Evolutionary conservation across 2,888 invertebrate species (phyloP).

Genomic region (Beris chalybata): DNA sequence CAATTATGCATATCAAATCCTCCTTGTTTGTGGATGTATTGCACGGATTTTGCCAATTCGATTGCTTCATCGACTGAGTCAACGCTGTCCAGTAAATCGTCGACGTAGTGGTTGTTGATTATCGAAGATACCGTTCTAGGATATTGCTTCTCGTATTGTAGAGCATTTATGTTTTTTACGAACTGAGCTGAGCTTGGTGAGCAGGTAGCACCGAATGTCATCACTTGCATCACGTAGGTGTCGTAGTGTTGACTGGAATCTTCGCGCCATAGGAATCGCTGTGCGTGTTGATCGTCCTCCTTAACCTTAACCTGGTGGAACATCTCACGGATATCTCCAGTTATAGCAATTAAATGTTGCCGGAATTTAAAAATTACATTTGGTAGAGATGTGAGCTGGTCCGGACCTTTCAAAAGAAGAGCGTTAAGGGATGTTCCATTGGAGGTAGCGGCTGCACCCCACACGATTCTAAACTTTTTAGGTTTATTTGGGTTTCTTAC

Average conservation of each 20-base stretch:
- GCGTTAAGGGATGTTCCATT: slow-evolving; percentile 44
- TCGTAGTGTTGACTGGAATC: slow-evolving; percentile 31
- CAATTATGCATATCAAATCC: background rate
- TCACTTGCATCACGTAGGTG: slow-evolving; percentile 40
- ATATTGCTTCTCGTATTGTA: slow-evolving; percentile 3
- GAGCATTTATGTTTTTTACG: slow-evolving; percentile 31
- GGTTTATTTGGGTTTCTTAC: slow-evolving; percentile 42
- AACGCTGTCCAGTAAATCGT: slow-evolving; percentile 34
- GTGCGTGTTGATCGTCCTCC: slow-evolving; percentile 44
- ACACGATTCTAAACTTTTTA: slow-evolving; percentile 44
- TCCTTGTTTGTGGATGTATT: slow-evolving; percentile 2
- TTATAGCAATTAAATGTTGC: slow-evolving; percentile 46
- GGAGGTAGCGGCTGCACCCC: slow-evolving; percentile 45
- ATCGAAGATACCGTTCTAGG: slow-evolving; percentile 29
- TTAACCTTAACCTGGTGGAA: slow-evolving; percentile 43
- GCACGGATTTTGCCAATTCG: background rate
- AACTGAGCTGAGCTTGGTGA: slow-evolving; percentile 39
- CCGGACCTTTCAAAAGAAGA: slow-evolving; percentile 46
- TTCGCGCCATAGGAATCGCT: slow-evolving; percentile 46
- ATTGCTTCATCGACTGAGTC: slow-evolving; percentile 27
- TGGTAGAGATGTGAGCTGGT: slow-evolving; percentile 45
- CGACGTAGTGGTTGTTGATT: slow-evolving; percentile 29
- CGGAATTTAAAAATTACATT: slow-evolving; percentile 50
- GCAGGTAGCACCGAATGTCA: slow-evolving; percentile 43
- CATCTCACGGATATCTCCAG: slow-evolving; percentile 45